These are phyloP conservation scores for Theretra japonica DNA, from an alignment of 2,888 invertebrate species.

Conservation along the genomic window DNA sequence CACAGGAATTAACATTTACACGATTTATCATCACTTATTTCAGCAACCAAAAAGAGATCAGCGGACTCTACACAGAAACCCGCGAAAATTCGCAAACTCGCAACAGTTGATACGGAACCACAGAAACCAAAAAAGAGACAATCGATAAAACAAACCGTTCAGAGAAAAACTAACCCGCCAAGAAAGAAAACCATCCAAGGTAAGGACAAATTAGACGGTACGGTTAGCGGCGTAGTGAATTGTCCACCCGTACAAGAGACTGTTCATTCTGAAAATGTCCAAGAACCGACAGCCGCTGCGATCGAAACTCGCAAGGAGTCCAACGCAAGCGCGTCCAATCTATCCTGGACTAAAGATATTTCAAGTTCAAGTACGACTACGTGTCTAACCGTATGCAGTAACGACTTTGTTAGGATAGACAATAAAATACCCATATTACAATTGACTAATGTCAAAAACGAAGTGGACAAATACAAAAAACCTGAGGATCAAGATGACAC, in stretches of 20 bases:
- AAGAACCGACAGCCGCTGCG: constrained; percentile 23
- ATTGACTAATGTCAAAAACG: constrained; percentile 49
- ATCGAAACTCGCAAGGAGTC: constrained; percentile 52
- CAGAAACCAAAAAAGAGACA: constrained; percentile 24
- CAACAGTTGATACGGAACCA: constrained; percentile 10
- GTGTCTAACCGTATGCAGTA: constrained; percentile 56
- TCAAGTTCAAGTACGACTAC: constrained; percentile 65
- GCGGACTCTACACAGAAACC: constrained; percentile 40
- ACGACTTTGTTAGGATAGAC: constrained; percentile 63
- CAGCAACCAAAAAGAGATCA: constrained; percentile 46
- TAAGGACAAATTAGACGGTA: constrained; percentile 8
- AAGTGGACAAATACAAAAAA: constrained; percentile 35
- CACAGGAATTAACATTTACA: background rate
- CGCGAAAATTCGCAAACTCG: background rate
- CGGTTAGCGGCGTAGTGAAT: background rate
- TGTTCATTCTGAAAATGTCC: background rate
- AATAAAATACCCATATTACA: constrained; percentile 66
- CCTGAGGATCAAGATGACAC: constrained; percentile 29
- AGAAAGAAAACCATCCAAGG: background rate
- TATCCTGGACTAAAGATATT: constrained; percentile 73
- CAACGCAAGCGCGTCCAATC: constrained; percentile 51
- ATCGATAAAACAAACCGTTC: background rate
- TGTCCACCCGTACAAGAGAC: background rate
- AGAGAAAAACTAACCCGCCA: constrained; percentile 5
- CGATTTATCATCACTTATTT: constrained; percentile 17